phyloP scores from a whole-genome alignment of 1,140 invertebrate species.

The Nixonia krombeini region DNA sequence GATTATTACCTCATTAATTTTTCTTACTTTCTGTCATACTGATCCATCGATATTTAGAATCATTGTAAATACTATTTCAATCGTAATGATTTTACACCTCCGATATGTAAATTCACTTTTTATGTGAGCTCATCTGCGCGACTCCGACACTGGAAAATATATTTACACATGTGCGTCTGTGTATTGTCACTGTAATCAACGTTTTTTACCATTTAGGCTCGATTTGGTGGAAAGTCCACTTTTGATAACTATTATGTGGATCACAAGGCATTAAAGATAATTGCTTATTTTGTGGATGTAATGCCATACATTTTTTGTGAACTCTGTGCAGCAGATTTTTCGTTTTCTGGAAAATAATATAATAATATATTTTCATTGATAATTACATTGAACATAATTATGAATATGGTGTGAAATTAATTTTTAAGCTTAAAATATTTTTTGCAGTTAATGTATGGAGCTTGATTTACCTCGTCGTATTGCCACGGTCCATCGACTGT shows the following conservation, averaged over 20 bases:
- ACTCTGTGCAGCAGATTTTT: slow-evolving; percentile 84
- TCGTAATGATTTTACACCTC: no score
- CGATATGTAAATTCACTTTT: no score
- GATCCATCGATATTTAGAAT: no score
- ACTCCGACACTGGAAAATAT: neutral
- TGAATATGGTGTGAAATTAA: slow-evolving; percentile 4
- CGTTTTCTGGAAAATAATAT: slow-evolving; percentile 72
- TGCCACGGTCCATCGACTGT: slow-evolving; percentile 95
- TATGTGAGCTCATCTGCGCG: no score
- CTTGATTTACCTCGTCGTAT: slow-evolving; percentile 79
- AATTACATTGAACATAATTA: neutral
- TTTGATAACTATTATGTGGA: slow-evolving; percentile 87
- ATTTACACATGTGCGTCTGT: no score
- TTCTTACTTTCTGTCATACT: no score
- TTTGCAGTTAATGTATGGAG: neutral
- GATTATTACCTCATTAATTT: no score
- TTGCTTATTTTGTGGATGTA: slow-evolving; percentile 86
- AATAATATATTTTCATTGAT: neutral
- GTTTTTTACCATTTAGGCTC: slow-evolving; percentile 77
- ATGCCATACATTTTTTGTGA: slow-evolving; percentile 87
- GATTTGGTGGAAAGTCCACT: slow-evolving; percentile 88
- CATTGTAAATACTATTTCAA: no score
- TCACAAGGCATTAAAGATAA: slow-evolving; percentile 86
- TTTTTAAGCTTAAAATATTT: slow-evolving; percentile 1
- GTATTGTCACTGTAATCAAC: no score